Evolutionary conservation across 2,888 invertebrate species (phyloP), one percentile per base, ranked within the genome.

Genomic region (Scotopteryx bipunctaria): DNA sequence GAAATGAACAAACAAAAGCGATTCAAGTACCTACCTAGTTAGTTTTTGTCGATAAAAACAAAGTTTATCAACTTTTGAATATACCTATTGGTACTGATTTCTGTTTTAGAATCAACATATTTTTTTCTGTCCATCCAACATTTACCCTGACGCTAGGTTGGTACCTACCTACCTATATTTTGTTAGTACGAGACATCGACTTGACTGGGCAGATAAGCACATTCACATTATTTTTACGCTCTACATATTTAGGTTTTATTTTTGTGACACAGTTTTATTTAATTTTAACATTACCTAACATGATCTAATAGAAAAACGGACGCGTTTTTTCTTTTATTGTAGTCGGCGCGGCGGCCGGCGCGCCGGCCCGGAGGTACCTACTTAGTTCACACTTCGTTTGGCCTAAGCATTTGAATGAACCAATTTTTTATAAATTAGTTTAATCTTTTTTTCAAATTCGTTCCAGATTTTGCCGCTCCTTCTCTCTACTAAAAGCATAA

Each of bases 191-290:
- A 27, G 4, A 27, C 3, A 27, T 17, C n/a, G 11, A 19, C 19
- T 41, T 31, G 5, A 32, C 13, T 2, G n/a, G 33, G 19, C 23
- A 36, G 13, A 16, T 25, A n/a, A 4, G 40, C 14, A 31, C 19
- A 29, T 35, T 44, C 13, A 27, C 47, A 46, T 46, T 55, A 35
- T 32, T 46, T 15, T 41, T 40, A 42, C 25, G 19, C 35, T 50
- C 53, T 59, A 64, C 51, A 70, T 62, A 81, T 83, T 83, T 81
- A 71, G 68, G 70, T 58, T 62, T 67, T 27, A 9, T 27, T 9
- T 66, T 74, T 70, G 72, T 81, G 86, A 76, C 85, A 83, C 73
- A 80, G 77, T 81, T 83, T 71, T 66, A 66, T 66, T 73, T 72
- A 72, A 77, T 75, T n/a, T 71, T 70, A 70, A 72, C 69, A 75